A percentile compares a stretch with the other conserved stretches of the same genome.
Evolutionary conservation across 2,113 vertebrate species (phyloP).

Genomic region (Brachirus orientalis): DNA sequence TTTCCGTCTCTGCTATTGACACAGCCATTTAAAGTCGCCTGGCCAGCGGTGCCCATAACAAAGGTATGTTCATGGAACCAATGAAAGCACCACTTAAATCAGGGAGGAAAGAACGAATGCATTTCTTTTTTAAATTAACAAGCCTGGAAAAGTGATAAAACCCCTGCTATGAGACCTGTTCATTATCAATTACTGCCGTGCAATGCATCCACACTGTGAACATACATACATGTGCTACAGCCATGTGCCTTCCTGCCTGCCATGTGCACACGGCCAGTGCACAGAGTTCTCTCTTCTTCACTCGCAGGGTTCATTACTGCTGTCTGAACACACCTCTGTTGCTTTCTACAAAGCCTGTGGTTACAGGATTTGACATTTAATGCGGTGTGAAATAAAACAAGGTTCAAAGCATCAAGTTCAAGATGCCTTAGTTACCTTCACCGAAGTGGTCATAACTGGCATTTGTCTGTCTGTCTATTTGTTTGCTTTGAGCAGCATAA

Average conservation of each 20-base stretch:
- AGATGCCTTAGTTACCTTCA: neutral
- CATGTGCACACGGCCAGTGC: conserved; percentile 33
- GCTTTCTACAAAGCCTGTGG: conserved; percentile 20
- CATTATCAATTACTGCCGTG: conserved; percentile 70
- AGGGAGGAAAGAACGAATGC: conserved; percentile 63
- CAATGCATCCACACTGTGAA: conserved; percentile 62
- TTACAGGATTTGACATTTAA: conserved; percentile 18
- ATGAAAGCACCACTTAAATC: conserved; percentile 51
- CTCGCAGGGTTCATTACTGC: conserved; percentile 38
- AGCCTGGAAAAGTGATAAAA: conserved; percentile 78
- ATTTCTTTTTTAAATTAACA: conserved; percentile 73
- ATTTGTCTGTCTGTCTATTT: neutral
- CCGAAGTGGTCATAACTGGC: no score
- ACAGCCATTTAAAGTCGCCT: conserved; percentile 63
- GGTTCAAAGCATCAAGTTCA: conserved; percentile 9
- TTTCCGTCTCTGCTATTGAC: conserved; percentile 80
- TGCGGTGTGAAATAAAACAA: conserved; percentile 14
- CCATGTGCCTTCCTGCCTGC: conserved; percentile 49
- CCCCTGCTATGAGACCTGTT: conserved; percentile 66
- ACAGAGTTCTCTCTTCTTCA: conserved; percentile 49
- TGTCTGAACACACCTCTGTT: conserved; percentile 32
- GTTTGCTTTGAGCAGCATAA: neutral
- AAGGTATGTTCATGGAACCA: conserved; percentile 75
- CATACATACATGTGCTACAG: conserved; percentile 52
- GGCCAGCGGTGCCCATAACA: conserved; percentile 62